Percentiles rank a stretch among this genome's conserved stretches.
These are phyloP conservation scores for Melipona bicolor DNA, from an alignment of 2,888 invertebrate species.

Conservation along the genomic window DNA sequence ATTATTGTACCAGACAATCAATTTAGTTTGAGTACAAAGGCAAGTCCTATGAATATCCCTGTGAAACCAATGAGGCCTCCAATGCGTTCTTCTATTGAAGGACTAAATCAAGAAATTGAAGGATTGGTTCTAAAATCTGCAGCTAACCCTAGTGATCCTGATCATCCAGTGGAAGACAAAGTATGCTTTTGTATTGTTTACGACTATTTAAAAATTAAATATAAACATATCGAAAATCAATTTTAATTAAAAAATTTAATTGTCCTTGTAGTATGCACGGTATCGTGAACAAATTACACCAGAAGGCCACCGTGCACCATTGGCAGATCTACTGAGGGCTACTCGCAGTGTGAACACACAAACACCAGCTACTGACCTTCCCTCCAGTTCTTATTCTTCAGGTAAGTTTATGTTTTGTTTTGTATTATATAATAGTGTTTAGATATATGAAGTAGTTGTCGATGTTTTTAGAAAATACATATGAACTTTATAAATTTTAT, in stretches of 20 bases:
- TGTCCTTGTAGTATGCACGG: slow-evolving; percentile 78
- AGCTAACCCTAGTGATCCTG: slow-evolving; percentile 79
- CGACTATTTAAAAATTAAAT: not conserved
- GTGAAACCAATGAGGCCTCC: slow-evolving; percentile 87
- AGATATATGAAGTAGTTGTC: slow-evolving; percentile 17
- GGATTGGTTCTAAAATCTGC: slow-evolving; percentile 88
- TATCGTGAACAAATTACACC: slow-evolving; percentile 88
- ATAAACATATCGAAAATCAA: not conserved
- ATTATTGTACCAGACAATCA: slow-evolving; percentile 79
- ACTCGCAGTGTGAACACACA: slow-evolving; percentile 93
- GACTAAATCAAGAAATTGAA: slow-evolving; percentile 94
- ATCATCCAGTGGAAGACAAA: slow-evolving; percentile 87
- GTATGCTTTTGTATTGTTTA: slow-evolving; percentile 77
- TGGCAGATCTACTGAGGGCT: slow-evolving; percentile 90
- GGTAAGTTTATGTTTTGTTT: slow-evolving; percentile 84
- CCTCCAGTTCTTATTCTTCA: slow-evolving; percentile 89
- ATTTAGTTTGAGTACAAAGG: slow-evolving; percentile 84
- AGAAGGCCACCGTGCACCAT: slow-evolving; percentile 94
- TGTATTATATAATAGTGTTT: slow-evolving; percentile 9
- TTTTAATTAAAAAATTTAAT: slow-evolving; percentile 21
- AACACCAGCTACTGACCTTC: slow-evolving; percentile 90
- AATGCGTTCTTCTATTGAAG: slow-evolving; percentile 93
- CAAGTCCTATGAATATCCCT: slow-evolving; percentile 86
- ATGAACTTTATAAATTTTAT: slow-evolving; percentile 9
- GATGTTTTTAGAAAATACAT: slow-evolving; percentile 23